Evolutionary conservation across 30 jellyfish, hydroid and myxozoan species (phyloP), one percentile per base, ranked within the genome.

Genomic region (Chrysaora quinquecirrha): DNA sequence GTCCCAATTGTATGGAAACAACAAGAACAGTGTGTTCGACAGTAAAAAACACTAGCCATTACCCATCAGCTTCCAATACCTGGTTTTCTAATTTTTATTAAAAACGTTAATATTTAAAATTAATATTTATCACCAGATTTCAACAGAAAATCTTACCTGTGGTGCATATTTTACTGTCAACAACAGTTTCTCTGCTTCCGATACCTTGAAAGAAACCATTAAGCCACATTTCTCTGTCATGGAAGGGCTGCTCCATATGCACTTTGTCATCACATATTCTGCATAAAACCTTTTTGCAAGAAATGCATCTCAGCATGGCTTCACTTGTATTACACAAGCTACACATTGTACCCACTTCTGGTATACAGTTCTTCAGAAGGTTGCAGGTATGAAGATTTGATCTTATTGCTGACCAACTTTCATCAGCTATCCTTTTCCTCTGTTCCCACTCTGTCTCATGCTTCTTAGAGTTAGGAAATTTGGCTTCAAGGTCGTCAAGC

Each of bases 151-250:
- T 10, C 29, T 20, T 67, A 67, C 80, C 80, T 67, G 61, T 67
- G 20, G 30, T 11, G 30, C 60, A 30, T 10, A 67, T 18, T 33
- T 67, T 9, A 67, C 30, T 29, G 16, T 33, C 80, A 3, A 67
- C 30, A 34, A 67, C 33, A 11, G 80, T 67, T 34, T 3, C n/a
- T 22, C 80, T 67, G 30, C 32, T 67, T 30, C 80, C 80, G 30
- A 67, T 67, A 10, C 80, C 80, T 67, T 67, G 80, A 34, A 3
- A 67, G 30, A 29, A 67, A 29, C 80, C 80, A 67, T 67, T 67
- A 3, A 67, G 22, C 80, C 80, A 67, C 28, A 67, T 67, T 14
- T 67, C 80, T 33, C 80, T 67, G 30, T 67, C 80, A 67, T 67
- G 80, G 30, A 67, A 67, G n/a, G 80, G 80, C 22, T 67, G 30